These are phyloP conservation scores for Atopsyche davidsoni DNA, from an alignment of 1,140 invertebrate species.

Conservation along the genomic window DNA sequence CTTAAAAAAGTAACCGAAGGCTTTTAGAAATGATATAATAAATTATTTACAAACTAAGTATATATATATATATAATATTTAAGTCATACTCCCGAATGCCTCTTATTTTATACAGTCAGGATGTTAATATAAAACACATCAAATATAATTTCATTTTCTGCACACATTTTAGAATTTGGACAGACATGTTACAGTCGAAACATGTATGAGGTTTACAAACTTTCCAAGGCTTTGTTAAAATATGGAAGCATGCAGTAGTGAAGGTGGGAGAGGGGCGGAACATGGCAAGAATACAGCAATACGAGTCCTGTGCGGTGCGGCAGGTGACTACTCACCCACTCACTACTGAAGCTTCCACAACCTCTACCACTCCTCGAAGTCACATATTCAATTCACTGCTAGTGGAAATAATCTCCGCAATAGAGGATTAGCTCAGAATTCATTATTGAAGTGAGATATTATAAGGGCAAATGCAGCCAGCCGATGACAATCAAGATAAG, in stretches of 20 bases:
- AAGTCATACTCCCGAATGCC: slow-evolving; percentile 19
- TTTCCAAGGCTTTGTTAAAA: slow-evolving; percentile 16
- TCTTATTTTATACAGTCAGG: slow-evolving; percentile 17
- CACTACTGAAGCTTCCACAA: too few relatives aligned
- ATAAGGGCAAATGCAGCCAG: too few relatives aligned
- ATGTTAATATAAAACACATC: slow-evolving; percentile 7
- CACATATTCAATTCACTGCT: too few relatives aligned
- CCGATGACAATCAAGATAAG: too few relatives aligned
- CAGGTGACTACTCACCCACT: too few relatives aligned
- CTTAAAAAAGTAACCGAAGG: not conserved
- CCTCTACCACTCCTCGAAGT: too few relatives aligned
- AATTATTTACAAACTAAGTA: not conserved
- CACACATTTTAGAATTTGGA: slow-evolving; percentile 17
- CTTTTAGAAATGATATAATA: slow-evolving; percentile 5
- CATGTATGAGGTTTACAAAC: not conserved
- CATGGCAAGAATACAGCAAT: too few relatives aligned
- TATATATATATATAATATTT: not conserved
- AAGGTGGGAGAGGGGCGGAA: not conserved
- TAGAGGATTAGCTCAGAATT: too few relatives aligned
- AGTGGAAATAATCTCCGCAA: too few relatives aligned
- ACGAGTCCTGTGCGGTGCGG: not conserved
- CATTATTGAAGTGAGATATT: too few relatives aligned
- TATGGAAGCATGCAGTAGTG: slow-evolving; percentile 23
- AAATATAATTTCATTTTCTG: slow-evolving; percentile 18
- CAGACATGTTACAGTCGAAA: slow-evolving; percentile 1